Percentiles rank a stretch among this genome's conserved stretches.
phyloP scores from a whole-genome alignment of 2,888 invertebrate genomes.

The Andrena bucephala region DNA sequence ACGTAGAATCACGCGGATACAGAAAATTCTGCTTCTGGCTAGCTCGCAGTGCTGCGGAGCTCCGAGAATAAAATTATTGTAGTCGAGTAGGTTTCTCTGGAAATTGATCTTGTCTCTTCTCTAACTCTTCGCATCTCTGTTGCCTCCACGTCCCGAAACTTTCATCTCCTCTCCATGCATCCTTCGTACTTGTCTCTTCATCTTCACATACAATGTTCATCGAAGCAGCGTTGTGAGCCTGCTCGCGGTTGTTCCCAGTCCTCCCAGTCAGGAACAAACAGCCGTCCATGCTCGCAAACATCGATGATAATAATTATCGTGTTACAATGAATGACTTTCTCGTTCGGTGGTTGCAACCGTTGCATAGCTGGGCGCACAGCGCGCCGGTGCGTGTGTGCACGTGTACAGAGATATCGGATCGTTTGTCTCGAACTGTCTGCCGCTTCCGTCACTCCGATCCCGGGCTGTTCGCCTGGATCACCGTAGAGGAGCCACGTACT shows the following conservation, averaged over 20 bases:
- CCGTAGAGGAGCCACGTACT: conserved; percentile 47
- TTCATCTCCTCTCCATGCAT: no score
- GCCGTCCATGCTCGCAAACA: conserved; percentile 19
- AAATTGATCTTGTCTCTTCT: neutral
- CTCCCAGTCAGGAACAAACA: neutral
- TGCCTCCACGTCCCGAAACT: no score
- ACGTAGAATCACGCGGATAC: conserved; percentile 23
- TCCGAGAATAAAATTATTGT: neutral
- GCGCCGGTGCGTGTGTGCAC: neutral
- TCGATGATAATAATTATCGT: conserved; percentile 60
- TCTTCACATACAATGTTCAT: neutral
- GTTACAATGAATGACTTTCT: conserved; percentile 58
- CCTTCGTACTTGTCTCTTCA: neutral
- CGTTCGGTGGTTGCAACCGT: conserved; percentile 32
- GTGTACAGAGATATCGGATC: conserved; percentile 67
- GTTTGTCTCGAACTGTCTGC: conserved; percentile 73
- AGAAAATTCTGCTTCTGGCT: neutral
- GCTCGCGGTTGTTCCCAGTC: conserved; percentile 15
- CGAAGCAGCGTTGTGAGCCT: conserved; percentile 10
- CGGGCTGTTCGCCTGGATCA: conserved; percentile 51
- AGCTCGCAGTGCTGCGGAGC: neutral
- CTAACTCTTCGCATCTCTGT: no score
- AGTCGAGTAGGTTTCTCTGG: no score
- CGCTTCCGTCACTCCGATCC: conserved; percentile 70
- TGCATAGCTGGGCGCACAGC: neutral